Base-by-base conservation (phyloP, 1,140 invertebrate species). In the Tigriopus japonicus region DNA sequence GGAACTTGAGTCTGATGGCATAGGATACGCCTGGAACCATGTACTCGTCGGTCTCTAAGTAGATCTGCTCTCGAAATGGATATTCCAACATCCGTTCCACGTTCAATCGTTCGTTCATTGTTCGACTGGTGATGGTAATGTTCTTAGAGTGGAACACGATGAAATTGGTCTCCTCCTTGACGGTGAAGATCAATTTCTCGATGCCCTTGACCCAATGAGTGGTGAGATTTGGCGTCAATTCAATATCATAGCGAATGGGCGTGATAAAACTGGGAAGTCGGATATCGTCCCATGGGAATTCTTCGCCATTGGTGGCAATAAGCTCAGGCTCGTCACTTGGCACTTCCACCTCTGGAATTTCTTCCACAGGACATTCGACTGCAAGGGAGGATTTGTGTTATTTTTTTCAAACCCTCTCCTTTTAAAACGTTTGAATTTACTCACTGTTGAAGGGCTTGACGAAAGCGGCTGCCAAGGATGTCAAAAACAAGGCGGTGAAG, bases 201-300 rank as follows among this genome's bases (percentile, higher is more conserved):
- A 78, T 73, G 52, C 66, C 56, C 51, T 51, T 63, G 15, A 63
- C 56, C 23, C n/a, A 23, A 17, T 52, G 56, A 6, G 86, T 89
- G 19, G 88, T 91, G 19, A 96, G 74, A 74, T 96, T 94, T 52
- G 92, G 91, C 75, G 94, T 89, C 60, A 96, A 82, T 68, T 83
- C 85, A 23, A 97, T 79, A 67, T 85, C 84, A 69, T 97, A 97
- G 63, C 84, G 80, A 63, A 82, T 75, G 23, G 92, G 92, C 67
- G 81, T 78, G 21, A 85, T 77, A 68, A 81, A 82, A 42, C 75
- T 77, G 6, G 93, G 93, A 64, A 97, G 76, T n/a, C 58, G 79
- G 62, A 88, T 78, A 67, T 83, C 80, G 62, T 87, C 80, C 89
- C 90, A 96, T 35, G 91, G 90, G 70, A 90, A 96, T 42, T 82